A percentile compares a stretch with the other conserved stretches of the same genome.
Evolutionary conservation across 2,797 vertebrate species (phyloP).

Genomic region (Manis pentadactyla): DNA sequence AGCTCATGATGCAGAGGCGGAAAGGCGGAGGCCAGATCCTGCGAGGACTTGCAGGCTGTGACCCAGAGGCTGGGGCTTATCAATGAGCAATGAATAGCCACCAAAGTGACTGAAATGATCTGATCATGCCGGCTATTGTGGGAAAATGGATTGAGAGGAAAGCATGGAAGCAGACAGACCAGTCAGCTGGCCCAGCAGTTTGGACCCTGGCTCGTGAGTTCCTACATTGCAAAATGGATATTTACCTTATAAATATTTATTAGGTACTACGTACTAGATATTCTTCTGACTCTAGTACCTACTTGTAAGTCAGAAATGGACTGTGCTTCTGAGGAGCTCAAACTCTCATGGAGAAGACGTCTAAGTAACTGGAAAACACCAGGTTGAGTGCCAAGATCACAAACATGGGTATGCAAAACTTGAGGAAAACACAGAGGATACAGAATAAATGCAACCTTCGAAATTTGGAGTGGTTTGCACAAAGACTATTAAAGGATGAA

Average conservation of each 20-base stretch:
- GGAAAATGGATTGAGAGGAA: not conserved
- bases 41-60: not conserved
- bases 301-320: not conserved
- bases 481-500: not conserved
- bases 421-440: not conserved
- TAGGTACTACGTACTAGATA: not conserved
- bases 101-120: too few species aligned
- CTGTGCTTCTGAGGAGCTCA: not conserved
- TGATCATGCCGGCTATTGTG: accelerated
- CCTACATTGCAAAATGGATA: not conserved
- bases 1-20: not conserved
- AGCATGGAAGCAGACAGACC: not conserved
- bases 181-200: too few species aligned
- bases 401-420: not conserved
- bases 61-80: not conserved
- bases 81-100: too few species aligned
- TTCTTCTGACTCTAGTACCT: not conserved
- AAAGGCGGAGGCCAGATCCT: not conserved
- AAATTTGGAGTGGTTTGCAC: not conserved
- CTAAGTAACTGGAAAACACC: not conserved
- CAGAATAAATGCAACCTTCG: not conserved
- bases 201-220: not conserved
- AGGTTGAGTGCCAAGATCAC: not conserved
- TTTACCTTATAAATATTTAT: not conserved
- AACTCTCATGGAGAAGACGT: not conserved